Conservation (phyloP, 2,888 invertebrate genomes). For the Mythimna impura region DNA sequence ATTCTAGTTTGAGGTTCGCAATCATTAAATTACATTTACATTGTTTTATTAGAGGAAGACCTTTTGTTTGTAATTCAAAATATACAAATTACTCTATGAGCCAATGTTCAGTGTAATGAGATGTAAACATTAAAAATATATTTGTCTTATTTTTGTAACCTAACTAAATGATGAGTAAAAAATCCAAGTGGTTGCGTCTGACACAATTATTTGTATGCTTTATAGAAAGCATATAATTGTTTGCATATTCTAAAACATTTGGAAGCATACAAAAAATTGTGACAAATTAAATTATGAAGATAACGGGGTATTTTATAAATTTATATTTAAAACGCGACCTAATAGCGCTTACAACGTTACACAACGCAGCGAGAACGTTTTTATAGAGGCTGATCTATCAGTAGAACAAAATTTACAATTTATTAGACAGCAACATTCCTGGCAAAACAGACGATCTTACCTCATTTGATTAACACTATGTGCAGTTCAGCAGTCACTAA, state of each 20-base stretch:
- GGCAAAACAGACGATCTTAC: neutral
- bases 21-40: constrained; percentile 35
- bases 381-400: neutral
- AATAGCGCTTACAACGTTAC: no score
- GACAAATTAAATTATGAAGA: no score
- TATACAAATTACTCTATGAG: neutral
- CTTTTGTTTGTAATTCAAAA: constrained; percentile 9
- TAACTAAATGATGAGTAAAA: neutral
- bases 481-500: constrained; percentile 5
- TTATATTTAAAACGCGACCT: no score
- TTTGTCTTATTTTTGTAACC: neutral
- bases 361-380: neutral
- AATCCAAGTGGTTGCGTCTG: no score
- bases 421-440: neutral
- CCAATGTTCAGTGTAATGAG: neutral
- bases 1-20: constrained; percentile 50
- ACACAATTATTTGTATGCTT: no score
- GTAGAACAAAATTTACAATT: neutral
- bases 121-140: constrained; percentile 27
- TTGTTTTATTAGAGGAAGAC: constrained; percentile 25
- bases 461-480: constrained; percentile 1
- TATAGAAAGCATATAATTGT: no score
- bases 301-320: no score
- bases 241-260: no score
- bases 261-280: no score